A percentile compares a stretch with the other conserved stretches of the same genome.
These are phyloP conservation scores for Hyla sarda DNA, from an alignment of 2,113 vertebrate genomes.

Conservation along the genomic window DNA sequence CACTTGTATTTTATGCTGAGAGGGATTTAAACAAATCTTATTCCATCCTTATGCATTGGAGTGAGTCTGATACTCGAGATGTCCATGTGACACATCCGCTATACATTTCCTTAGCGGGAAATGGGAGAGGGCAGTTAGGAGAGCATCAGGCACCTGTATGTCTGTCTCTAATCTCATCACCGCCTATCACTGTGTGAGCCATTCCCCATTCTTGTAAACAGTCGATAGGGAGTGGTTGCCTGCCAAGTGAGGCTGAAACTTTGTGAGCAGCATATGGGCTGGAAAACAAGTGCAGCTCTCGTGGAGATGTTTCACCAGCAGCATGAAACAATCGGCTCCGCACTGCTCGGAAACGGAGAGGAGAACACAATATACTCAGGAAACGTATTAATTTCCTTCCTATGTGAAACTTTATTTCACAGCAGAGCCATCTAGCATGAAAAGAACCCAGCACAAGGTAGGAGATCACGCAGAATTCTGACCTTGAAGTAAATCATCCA, in stretches of 20 bases:
- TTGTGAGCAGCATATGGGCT: slow-evolving; percentile 70
- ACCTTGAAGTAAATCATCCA: not conserved
- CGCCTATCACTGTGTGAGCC: not conserved
- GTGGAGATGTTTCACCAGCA: slow-evolving; percentile 1
- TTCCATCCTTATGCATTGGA: not conserved
- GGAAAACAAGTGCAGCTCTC: slow-evolving; percentile 37
- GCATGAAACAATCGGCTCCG: not conserved
- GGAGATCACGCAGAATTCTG: not conserved
- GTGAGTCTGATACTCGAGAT: not conserved
- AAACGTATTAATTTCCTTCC: slow-evolving; percentile 49
- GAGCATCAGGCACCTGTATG: slow-evolving; percentile 38
- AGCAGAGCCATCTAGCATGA: slow-evolving; percentile 20
- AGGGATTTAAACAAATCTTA: not conserved
- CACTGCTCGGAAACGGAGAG: slow-evolving; percentile 6
- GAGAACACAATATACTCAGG: slow-evolving; percentile 28
- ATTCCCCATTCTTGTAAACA: slow-evolving; percentile 67
- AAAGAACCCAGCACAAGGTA: slow-evolving; percentile 45
- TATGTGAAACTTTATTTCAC: not conserved
- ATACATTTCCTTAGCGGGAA: slow-evolving; percentile 3
- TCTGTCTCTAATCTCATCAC: slow-evolving; percentile 35
- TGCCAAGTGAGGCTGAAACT: slow-evolving; percentile 69
- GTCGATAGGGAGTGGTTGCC: slow-evolving; percentile 69
- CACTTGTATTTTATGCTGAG: not conserved
- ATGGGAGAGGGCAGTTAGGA: not conserved
- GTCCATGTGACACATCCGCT: not conserved